Percentiles rank a stretch among this genome's conserved stretches.
These are phyloP conservation scores for Cheilosia scutellata DNA, from an alignment of 2,888 invertebrate species.

Conservation along the genomic window DNA sequence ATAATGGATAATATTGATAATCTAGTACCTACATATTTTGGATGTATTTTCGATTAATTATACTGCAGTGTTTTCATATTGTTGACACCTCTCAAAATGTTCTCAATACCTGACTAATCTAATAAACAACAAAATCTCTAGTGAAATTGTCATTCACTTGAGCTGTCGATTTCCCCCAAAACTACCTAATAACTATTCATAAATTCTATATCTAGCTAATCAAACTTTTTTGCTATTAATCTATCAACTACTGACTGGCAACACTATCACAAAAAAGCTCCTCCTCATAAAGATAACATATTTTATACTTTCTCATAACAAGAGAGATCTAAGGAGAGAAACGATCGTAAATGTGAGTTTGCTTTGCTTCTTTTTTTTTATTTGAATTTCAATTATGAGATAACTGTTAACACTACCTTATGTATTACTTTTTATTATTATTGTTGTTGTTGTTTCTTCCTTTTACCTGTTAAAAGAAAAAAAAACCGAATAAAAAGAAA, in stretches of 20 bases:
- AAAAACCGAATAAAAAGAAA: conserved; percentile 19
- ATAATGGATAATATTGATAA: no score
- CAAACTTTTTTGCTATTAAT: background rate
- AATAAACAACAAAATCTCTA: no score
- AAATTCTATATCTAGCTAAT: no score
- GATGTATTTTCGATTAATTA: no score
- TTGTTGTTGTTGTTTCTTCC: conserved; percentile 14
- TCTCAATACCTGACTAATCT: no score
- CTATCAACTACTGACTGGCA: conserved; percentile 12
- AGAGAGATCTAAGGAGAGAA: conserved; percentile 47
- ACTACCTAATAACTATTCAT: no score
- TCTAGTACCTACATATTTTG: no score
- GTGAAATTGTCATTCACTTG: no score
- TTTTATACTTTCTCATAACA: conserved; percentile 44
- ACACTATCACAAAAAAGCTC: conserved; percentile 29
- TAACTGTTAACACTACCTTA: conserved; percentile 60
- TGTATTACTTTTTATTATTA: conserved; percentile 29
- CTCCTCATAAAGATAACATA: background rate
- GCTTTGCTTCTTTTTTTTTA: conserved; percentile 29
- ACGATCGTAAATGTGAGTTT: conserved; percentile 34
- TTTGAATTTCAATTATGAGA: conserved; percentile 64
- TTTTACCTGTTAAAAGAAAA: conserved; percentile 51
- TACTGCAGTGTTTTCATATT: no score
- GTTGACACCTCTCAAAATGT: no score
- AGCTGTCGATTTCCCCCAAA: no score